A percentile compares a stretch with the other conserved stretches of the same genome.
Conservation (phyloP, 2,888 invertebrate genomes). For the Sminthurinus aureus region DNA sequence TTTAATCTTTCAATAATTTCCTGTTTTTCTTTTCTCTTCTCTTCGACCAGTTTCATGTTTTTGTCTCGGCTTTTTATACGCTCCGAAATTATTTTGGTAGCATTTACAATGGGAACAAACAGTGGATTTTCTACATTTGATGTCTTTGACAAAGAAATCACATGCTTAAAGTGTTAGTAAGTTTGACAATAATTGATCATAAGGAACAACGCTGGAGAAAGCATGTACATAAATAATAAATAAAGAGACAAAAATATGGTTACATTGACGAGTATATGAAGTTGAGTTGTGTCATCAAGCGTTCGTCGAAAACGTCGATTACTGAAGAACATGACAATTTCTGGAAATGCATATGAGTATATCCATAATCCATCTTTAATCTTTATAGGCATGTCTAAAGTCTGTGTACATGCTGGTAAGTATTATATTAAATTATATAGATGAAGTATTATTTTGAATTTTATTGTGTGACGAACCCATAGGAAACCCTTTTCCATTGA, state of each 20-base stretch:
- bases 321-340: constrained; percentile 42
- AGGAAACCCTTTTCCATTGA: constrained; percentile 38
- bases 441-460: too few relatives aligned
- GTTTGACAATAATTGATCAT: not conserved
- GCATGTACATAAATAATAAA: too few relatives aligned
- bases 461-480: constrained; percentile 19
- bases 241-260: not conserved
- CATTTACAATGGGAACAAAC: not conserved
- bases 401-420: too few relatives aligned
- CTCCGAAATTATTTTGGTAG: not conserved
- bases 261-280: constrained; percentile 46
- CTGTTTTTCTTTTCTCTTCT: not conserved
- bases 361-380: too few relatives aligned
- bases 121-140: not conserved
- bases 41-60: not conserved
- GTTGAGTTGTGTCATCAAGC: constrained; percentile 31
- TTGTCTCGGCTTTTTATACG: not conserved
- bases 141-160: not conserved
- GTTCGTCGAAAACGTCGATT: constrained; percentile 3
- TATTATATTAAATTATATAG: too few relatives aligned
- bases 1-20: not conserved
- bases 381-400: too few relatives aligned
- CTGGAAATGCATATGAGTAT: too few relatives aligned
- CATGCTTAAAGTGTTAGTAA: too few relatives aligned
- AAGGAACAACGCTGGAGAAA: too few relatives aligned